A percentile compares a stretch with the other conserved stretches of the same genome.
Conservation (phyloP, 92 coral and sea anemone species). For the Palythoa heliodiscus region DNA sequence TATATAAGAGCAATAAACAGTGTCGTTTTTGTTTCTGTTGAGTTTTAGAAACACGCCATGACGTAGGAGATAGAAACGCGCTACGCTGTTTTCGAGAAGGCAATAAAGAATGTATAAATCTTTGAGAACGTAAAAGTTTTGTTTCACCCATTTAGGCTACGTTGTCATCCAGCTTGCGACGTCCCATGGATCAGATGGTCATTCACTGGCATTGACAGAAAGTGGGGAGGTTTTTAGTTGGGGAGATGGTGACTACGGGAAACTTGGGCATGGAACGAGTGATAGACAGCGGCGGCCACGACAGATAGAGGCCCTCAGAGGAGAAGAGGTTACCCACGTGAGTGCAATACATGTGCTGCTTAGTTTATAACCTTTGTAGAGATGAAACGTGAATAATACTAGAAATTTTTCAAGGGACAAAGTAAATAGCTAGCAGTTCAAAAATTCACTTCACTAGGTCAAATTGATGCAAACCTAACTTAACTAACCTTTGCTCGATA, state of each 20-base stretch:
- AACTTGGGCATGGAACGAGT: slow-evolving; percentile 86
- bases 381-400: too few species aligned
- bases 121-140: neutral
- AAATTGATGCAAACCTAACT: too few species aligned
- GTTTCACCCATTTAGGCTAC: slow-evolving; percentile 54
- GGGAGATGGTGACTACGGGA: slow-evolving; percentile 95
- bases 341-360: slow-evolving; percentile 34
- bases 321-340: slow-evolving; percentile 80
- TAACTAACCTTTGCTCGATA: too few species aligned
- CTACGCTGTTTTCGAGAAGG: too few species aligned
- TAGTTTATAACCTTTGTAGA: neutral
- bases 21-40: too few species aligned
- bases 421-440: too few species aligned
- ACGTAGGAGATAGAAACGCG: too few species aligned
- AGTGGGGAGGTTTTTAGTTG: slow-evolving; percentile 91
- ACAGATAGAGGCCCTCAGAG: slow-evolving; percentile 86
- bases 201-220: slow-evolving; percentile 83
- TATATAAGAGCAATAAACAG: too few species aligned
- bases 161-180: slow-evolving; percentile 79
- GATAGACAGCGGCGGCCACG: slow-evolving; percentile 87
- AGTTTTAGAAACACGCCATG: too few species aligned
- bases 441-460: too few species aligned
- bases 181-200: slow-evolving; percentile 90
- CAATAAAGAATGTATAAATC: too few species aligned
- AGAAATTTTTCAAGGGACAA: too few species aligned